Base-by-base conservation (phyloP, 2,888 invertebrate species). In the Drosophila hawaiiensis region DNA sequence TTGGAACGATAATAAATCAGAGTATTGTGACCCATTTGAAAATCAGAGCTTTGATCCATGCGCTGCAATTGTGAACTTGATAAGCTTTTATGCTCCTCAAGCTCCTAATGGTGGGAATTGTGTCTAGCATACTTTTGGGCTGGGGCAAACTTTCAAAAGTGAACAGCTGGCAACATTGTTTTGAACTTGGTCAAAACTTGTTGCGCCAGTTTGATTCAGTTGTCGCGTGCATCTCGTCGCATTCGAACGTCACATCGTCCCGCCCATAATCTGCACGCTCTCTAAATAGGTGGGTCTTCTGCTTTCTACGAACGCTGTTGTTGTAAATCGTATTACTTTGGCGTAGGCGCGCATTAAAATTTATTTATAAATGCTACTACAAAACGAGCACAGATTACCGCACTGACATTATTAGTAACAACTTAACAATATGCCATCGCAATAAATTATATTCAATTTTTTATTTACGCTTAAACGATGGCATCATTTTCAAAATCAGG, bases 151-250 rank as follows among this genome's bases (percentile, higher is more conserved):
- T 78, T 47, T 49, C 9, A 1, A 7, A 1, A 7, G 2, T 5
- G 0, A 28, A 22, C 47, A 43, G 62, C 35, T 74, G 82, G 54
- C 82, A 77, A 63, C 79, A 22, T 73, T 70, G 69, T 9, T 25
- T 39, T 54, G 49, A 29, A 63, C 28, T 55, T 59, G 49, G 31
- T 7, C 65, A 73, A 66, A 83, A 85, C 83, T 84, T 83, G 83
- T 85, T 81, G 83, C 82, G 75, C 83, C 79, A 73, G 86, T 85
- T 83, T 76, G 53, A 63, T 66, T 81, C 60, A 82, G 69, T 84
- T 82, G 70, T 62, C 69, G 61, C 33, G 71, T 63, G 65, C 70
- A 60, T 64, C 72, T 73, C 76, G 76, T 33, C 19, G 35, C 59
- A 72, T 37, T 61, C 69, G 68, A 66, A 81, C 74, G 77, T 63